Conservation (phyloP, 2,113 vertebrate species). For the Mandrillus leucophaeus region DNA sequence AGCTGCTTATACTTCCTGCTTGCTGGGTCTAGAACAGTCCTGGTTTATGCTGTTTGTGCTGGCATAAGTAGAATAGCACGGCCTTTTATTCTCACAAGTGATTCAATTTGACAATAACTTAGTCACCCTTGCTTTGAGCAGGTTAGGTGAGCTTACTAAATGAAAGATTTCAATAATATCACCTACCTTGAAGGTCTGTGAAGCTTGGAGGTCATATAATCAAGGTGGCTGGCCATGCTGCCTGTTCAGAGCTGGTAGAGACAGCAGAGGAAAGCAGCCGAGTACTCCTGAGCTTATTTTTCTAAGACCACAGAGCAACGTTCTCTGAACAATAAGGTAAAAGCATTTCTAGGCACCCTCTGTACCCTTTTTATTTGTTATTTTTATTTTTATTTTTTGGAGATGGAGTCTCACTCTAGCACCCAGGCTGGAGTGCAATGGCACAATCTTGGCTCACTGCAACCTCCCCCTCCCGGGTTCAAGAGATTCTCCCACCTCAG, state of each 20-base stretch:
- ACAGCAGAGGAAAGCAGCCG: too few relatives aligned
- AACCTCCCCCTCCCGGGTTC: too few relatives aligned
- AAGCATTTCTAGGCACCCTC: background rate
- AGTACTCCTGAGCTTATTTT: background rate
- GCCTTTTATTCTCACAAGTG: background rate
- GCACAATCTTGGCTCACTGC: too few relatives aligned
- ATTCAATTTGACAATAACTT: too few relatives aligned
- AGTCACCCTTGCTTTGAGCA: background rate
- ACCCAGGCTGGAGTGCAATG: too few relatives aligned
- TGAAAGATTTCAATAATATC: background rate
- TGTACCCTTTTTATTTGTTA: background rate
- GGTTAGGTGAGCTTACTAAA: background rate
- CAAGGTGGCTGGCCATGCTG: background rate
- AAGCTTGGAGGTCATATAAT: background rate
- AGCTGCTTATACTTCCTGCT: background rate
- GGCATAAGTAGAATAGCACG: background rate
- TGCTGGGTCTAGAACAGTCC: background rate
- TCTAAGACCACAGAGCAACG: background rate
- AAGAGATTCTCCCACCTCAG: too few relatives aligned
- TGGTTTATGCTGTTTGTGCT: background rate
- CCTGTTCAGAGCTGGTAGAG: background rate
- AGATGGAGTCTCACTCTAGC: too few relatives aligned
- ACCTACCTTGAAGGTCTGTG: background rate
- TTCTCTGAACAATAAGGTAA: background rate
- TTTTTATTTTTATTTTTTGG: too few relatives aligned